Evolutionary conservation across 2,797 vertebrate species (phyloP).

Genomic region (Eidolon dupreanum): DNA sequence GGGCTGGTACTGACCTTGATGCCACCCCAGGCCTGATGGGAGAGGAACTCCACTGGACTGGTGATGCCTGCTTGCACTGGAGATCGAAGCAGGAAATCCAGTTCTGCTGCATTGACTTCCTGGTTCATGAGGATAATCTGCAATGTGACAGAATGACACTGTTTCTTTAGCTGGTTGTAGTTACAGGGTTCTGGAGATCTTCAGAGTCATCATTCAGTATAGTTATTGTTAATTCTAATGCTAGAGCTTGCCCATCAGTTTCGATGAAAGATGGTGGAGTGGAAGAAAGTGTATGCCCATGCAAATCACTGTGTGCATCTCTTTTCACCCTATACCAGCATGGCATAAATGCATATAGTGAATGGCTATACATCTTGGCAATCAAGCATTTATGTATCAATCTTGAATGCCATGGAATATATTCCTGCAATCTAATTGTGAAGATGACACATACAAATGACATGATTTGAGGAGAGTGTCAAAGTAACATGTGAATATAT

Average conservation of each 20-base stretch:
- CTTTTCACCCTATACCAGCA: background rate
- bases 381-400: background rate
- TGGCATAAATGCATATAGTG: background rate
- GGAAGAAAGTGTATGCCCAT: background rate
- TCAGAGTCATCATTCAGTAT: background rate
- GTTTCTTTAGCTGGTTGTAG: background rate
- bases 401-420: background rate
- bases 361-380: background rate
- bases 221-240: background rate
- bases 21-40: slow-evolving; percentile 94
- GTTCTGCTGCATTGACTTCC: slow-evolving; percentile 89
- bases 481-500: background rate
- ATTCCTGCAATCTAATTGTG: background rate
- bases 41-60: slow-evolving; percentile 95
- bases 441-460: background rate
- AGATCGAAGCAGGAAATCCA: slow-evolving; percentile 95
- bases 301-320: background rate
- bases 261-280: background rate
- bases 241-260: background rate
- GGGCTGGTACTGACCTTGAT: slow-evolving; percentile 90
- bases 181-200: background rate
- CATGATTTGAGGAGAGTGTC: background rate
- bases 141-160: slow-evolving; percentile 30
- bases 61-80: slow-evolving; percentile 88
- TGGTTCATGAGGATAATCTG: slow-evolving; percentile 94